Evolutionary conservation across 92 coral and sea anemone genomes (phyloP).

Genomic region (Pocillopora grandis): DNA sequence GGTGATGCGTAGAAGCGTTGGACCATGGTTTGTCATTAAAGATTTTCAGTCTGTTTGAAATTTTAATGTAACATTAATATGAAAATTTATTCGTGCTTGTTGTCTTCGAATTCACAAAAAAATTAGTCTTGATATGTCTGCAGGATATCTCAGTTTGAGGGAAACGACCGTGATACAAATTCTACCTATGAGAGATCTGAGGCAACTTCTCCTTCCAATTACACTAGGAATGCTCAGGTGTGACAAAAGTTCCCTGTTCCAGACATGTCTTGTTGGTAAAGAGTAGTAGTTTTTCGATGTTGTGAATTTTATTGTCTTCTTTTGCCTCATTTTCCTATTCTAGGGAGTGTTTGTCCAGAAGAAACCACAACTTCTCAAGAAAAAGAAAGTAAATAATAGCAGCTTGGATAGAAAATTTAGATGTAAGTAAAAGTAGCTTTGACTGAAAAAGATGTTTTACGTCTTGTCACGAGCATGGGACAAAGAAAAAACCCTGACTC

Average conservation of each 20-base stretch:
- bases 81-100: neutral
- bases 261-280: neutral
- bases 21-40: slow-evolving; percentile 23
- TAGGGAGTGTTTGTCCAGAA: neutral
- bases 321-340: neutral
- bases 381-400: too few relatives aligned
- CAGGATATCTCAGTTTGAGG: slow-evolving; percentile 39
- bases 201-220: neutral
- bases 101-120: neutral
- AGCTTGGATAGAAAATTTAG: neutral
- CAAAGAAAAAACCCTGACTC: too few relatives aligned
- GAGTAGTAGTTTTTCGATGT: too few relatives aligned
- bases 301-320: neutral
- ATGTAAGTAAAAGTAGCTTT: slow-evolving; percentile 5
- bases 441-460: too few relatives aligned
- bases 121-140: neutral
- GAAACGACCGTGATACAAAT: neutral
- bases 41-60: neutral
- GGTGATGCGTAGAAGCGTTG: slow-evolving; percentile 29
- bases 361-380: neutral
- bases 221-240: slow-evolving; percentile 32
- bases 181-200: neutral
- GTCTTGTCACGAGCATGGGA: too few relatives aligned
- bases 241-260: neutral
- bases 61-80: neutral